Base-by-base conservation (phyloP, 2,113 vertebrate species). In the Hystrix brachyura region DNA sequence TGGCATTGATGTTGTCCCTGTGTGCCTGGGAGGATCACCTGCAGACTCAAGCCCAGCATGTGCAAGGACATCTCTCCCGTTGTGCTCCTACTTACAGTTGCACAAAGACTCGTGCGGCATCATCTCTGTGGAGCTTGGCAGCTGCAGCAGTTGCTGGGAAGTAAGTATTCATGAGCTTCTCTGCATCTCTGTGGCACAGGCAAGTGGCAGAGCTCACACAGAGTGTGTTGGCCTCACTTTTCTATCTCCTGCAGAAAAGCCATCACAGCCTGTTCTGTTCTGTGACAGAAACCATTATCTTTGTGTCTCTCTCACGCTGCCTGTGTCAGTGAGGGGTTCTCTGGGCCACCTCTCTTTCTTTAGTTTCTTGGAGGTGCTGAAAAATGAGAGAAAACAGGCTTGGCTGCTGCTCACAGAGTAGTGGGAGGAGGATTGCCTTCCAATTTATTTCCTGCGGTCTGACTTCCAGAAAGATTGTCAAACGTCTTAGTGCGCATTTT, bases 261-360 rank as follows among this genome's bases (percentile, higher is more conserved):
- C 86, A 91, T 97, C 95, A 85, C 51, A 32, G 83, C 59, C 87
- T 32, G 64, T 80, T 91, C 96, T 98, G 98, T 97, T 98, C 98
- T 87, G 97, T 96, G 96, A 98, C 96, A 98, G 97, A 97, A 98
- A 96, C 97, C 95, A 98, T 98, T 98, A 98, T 98, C 97, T 98
- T 97, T 71, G 53, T 82, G 92, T 95, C 91, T 98, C 96, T 95
- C 98, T 98, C 97, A 97, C 90, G 55, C 53, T 65, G 94, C 48
- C 78, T 57, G 15, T 60, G 85, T 81, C 92, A 97, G 91, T 7
- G 94, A 96, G 97, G 96, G 96, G 95, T 88, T 96, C 90, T 97
- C 87, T 85, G 95, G 72, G 90, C 97, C 95, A 94, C 64, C 72
- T 94, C 76, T 92, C 79, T 96, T 95, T 92, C 89, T 87, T 91